Evolutionary conservation across 2,113 vertebrate genomes (phyloP).

Genomic region (Hipposideros armiger): DNA sequence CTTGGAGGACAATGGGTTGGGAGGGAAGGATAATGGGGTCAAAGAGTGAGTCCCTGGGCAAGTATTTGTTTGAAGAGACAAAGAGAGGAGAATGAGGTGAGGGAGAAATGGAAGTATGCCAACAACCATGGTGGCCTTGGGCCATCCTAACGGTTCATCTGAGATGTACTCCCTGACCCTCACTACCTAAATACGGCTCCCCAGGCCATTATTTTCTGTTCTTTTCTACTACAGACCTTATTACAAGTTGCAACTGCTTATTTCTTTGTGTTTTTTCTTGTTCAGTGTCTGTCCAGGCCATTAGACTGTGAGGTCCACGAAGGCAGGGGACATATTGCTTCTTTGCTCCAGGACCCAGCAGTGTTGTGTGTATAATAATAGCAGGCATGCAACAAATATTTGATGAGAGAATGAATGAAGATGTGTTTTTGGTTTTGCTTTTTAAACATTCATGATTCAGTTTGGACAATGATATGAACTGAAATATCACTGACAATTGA

Average conservation of each 20-base stretch:
- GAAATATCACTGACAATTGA: not conserved
- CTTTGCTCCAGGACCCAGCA: not conserved
- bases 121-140: no score
- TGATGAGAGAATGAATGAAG: not conserved
- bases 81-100: not conserved
- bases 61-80: not conserved
- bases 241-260: not conserved
- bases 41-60: not conserved
- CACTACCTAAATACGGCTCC: not conserved
- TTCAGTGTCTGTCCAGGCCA: not conserved
- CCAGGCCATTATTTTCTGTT: not conserved
- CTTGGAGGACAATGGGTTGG: not conserved
- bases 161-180: not conserved
- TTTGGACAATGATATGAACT: not conserved
- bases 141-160: not conserved
- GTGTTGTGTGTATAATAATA: not conserved
- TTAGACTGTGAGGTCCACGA: not conserved
- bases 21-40: not conserved
- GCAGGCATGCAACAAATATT: not conserved
- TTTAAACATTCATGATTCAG: slow-evolving; percentile 14
- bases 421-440: not conserved
- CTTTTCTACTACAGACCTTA: not conserved
- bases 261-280: not conserved
- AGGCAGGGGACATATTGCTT: not conserved
- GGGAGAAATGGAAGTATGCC: no score